phyloP scores from a whole-genome alignment of 2,888 invertebrate genomes.

The Unio delphinus region DNA sequence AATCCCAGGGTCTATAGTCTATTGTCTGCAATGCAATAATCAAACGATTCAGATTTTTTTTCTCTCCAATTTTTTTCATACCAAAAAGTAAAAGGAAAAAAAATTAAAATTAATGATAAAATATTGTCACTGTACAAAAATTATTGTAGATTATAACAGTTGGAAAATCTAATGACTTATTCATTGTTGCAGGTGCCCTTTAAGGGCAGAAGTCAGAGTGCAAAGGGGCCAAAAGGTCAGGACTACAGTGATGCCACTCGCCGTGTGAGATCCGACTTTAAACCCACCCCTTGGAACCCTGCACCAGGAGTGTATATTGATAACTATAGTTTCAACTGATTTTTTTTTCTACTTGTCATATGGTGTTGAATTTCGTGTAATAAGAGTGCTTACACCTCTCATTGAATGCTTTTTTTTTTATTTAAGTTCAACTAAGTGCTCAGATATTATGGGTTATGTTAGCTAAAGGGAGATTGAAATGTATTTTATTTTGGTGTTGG shows the following conservation, averaged over 20 bases:
- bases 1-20: too few species aligned
- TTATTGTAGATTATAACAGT: too few species aligned
- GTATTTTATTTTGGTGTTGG: too few species aligned
- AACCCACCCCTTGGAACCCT: slow-evolving; percentile 6
- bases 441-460: too few species aligned
- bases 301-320: slow-evolving; percentile 32
- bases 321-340: slow-evolving; percentile 49
- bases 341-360: neutral
- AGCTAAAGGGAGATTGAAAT: too few species aligned
- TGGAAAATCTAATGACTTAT: neutral
- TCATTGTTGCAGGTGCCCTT: slow-evolving; percentile 30
- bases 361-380: neutral
- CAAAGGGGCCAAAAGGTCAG: slow-evolving; percentile 15
- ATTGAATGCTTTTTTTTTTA: too few species aligned
- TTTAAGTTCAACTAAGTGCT: too few species aligned
- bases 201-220: slow-evolving; percentile 37
- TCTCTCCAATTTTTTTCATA: neutral
- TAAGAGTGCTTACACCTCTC: too few species aligned
- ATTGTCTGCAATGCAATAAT: too few species aligned
- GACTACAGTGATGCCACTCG: neutral
- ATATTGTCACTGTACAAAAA: too few species aligned
- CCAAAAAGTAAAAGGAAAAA: neutral
- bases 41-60: neutral
- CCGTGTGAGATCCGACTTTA: neutral
- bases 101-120: neutral